Conservation (phyloP, 2,888 invertebrate genomes). For the Synergus itoensis region DNA sequence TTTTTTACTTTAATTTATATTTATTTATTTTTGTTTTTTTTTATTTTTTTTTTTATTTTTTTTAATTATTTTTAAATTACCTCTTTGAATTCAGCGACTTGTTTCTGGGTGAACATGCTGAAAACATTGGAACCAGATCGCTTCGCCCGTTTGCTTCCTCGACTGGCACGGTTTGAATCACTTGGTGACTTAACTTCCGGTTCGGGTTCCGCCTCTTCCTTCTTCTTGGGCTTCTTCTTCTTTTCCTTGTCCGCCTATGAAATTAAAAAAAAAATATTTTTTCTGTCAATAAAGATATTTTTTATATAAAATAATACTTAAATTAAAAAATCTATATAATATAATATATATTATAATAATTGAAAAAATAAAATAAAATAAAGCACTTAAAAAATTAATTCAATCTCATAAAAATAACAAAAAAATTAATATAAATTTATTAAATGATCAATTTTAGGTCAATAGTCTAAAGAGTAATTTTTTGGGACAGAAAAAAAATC, state of each 20-base stretch:
- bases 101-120: constrained; percentile 97
- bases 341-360: too few relatives aligned
- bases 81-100: constrained; percentile 98
- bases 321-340: neutral
- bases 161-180: constrained; percentile 85
- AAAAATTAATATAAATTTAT: too few relatives aligned
- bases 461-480: too few relatives aligned
- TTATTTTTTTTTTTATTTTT: neutral
- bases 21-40: too few relatives aligned
- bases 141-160: constrained; percentile 90
- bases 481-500: too few relatives aligned
- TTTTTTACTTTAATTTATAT: too few relatives aligned
- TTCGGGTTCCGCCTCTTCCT: constrained; percentile 88
- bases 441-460: too few relatives aligned
- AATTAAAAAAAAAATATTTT: neutral
- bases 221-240: constrained; percentile 85
- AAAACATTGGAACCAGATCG: constrained; percentile 97
- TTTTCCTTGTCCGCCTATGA: constrained; percentile 94
- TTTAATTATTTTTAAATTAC: constrained; percentile 78
- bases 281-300: neutral
- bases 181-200: constrained; percentile 78
- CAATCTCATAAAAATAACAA: too few relatives aligned
- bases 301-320: neutral
- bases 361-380: too few relatives aligned
- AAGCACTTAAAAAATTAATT: too few relatives aligned